A percentile compares a stretch with the other conserved stretches of the same genome.
Evolutionary conservation across 2,888 invertebrate species (phyloP).

Genomic region (Macaria liturata): DNA sequence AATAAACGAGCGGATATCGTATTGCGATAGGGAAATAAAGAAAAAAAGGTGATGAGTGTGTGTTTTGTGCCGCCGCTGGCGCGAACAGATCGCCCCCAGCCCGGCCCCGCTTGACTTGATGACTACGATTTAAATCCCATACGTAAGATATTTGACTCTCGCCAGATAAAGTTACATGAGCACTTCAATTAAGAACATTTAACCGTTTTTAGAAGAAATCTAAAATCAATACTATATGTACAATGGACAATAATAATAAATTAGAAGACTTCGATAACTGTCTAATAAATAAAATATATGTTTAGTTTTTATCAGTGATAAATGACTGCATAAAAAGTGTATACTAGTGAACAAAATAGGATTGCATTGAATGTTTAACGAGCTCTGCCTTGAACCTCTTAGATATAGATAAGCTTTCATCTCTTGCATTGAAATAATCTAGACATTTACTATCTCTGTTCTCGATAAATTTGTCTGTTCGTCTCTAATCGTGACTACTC

Average conservation of each 20-base stretch:
- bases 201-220: conserved; percentile 28
- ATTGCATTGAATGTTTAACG: too few species aligned
- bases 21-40: conserved; percentile 58
- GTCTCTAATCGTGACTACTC: conserved; percentile 7
- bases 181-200: conserved; percentile 56
- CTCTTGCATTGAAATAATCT: conserved; percentile 1
- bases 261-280: conserved; percentile 13
- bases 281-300: background rate
- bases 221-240: conserved; percentile 17
- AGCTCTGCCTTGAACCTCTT: too few species aligned
- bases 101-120: conserved; percentile 50
- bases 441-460: conserved; percentile 1
- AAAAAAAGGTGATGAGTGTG: conserved; percentile 79
- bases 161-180: conserved; percentile 57
- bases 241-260: conserved; percentile 12
- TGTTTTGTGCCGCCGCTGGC: conserved; percentile 61
- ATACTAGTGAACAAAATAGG: too few species aligned
- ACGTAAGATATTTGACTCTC: conserved; percentile 34
- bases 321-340: too few species aligned
- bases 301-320: too few species aligned
- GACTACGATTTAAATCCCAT: conserved; percentile 57
- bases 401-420: background rate
- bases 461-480: conserved; percentile 5
- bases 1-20: conserved; percentile 78
- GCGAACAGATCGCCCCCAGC: conserved; percentile 60